These are phyloP conservation scores for Cephalotes varians DNA, from an alignment of 2,888 invertebrate species.

Conservation along the genomic window DNA sequence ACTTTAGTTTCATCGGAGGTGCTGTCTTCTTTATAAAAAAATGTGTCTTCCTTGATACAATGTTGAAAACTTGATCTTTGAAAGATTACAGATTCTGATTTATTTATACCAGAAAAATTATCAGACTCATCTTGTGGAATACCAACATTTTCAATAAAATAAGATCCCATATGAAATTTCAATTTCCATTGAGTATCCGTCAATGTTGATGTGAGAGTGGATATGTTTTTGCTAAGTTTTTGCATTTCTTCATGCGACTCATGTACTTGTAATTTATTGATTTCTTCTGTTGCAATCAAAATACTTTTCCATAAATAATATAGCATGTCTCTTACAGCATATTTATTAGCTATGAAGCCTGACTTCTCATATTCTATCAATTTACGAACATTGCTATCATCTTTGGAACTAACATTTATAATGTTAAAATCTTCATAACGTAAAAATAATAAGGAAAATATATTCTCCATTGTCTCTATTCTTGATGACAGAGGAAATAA, in stretches of 20 bases:
- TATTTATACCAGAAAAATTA: neutral
- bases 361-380: conserved; percentile 80
- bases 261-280: conserved; percentile 80
- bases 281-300: conserved; percentile 85
- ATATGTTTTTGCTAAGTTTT: conserved; percentile 42
- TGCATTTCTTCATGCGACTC: conserved; percentile 52
- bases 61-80: conserved; percentile 71
- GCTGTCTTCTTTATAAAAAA: conserved; percentile 77
- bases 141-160: conserved; percentile 85
- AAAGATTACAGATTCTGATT: conserved; percentile 37
- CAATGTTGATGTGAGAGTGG: conserved; percentile 76
- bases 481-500: conserved; percentile 75
- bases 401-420: conserved; percentile 81
- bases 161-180: conserved; percentile 89
- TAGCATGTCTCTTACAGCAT: conserved; percentile 88
- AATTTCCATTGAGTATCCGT: conserved; percentile 91
- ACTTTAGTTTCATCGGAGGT: conserved; percentile 75
- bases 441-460: conserved; percentile 91
- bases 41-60: conserved; percentile 65
- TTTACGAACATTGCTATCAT: conserved; percentile 85
- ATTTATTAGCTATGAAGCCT: conserved; percentile 88
- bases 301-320: conserved; percentile 87
- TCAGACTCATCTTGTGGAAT: conserved; percentile 7
- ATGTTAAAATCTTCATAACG: conserved; percentile 88
- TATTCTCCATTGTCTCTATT: conserved; percentile 90